A percentile compares a stretch with the other conserved stretches of the same genome.
Evolutionary conservation across 2,888 invertebrate genomes (phyloP).

Genomic region (Prosopocoilus inquinatus): DNA sequence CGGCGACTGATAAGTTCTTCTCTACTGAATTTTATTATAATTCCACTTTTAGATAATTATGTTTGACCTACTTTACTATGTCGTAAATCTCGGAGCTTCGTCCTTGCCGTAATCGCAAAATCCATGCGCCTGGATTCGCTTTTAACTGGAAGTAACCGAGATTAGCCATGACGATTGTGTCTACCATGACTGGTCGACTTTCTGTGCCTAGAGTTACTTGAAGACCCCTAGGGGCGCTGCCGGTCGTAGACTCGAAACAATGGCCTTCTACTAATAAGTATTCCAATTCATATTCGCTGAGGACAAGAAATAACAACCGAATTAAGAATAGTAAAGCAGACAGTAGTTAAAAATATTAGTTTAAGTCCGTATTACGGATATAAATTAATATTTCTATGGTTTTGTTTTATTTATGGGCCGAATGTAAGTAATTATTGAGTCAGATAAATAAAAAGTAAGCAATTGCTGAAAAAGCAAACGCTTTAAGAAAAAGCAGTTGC

Average conservation of each 20-base stretch:
- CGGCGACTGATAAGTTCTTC: too few species aligned
- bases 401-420: too few species aligned
- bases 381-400: too few species aligned
- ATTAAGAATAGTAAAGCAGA: too few species aligned
- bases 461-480: too few species aligned
- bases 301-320: constrained; percentile 21
- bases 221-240: constrained; percentile 95
- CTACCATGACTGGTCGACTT: constrained; percentile 73
- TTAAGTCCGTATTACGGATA: too few species aligned
- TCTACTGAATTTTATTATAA: too few species aligned
- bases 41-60: background rate
- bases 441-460: too few species aligned
- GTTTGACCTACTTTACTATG: constrained; percentile 65
- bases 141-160: constrained; percentile 98
- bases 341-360: too few species aligned
- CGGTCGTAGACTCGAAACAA: constrained; percentile 88
- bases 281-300: constrained; percentile 93
- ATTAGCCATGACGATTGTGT: constrained; percentile 99
- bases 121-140: constrained; percentile 97
- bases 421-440: too few species aligned
- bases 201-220: constrained; percentile 91
- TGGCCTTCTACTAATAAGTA: constrained; percentile 94
- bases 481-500: too few species aligned
- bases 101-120: constrained; percentile 84
- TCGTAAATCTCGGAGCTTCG: constrained; percentile 94